Conservation (phyloP, 1,140 invertebrate species). For the Andrena cerasifolii region DNA sequence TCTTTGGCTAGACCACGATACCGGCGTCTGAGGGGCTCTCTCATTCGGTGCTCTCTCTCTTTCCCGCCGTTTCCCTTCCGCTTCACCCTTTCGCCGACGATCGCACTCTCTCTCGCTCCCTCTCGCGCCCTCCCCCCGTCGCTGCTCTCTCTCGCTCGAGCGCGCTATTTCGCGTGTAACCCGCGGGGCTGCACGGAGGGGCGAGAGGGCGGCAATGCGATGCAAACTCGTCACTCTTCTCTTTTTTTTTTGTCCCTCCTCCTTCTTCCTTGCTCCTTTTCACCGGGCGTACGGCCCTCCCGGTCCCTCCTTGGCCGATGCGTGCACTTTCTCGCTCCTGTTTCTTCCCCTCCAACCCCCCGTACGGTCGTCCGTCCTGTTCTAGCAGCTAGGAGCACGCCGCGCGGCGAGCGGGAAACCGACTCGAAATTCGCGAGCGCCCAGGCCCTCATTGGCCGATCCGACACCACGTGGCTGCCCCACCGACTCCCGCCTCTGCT, state of each 20-base stretch:
- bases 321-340: conserved; percentile 42
- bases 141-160: too few species aligned
- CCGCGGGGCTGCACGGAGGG: conserved; percentile 12
- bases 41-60: conserved; percentile 58
- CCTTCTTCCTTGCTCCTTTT: conserved; percentile 53
- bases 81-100: too few species aligned
- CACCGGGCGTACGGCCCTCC: conserved; percentile 28
- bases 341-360: not conserved
- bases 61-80: not conserved
- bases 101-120: conserved; percentile 55
- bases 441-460: conserved; percentile 57
- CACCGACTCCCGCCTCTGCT: conserved; percentile 68
- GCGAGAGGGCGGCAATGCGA: conserved; percentile 67
- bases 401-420: conserved; percentile 61
- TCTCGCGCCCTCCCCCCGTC: too few species aligned
- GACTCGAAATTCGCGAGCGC: conserved; percentile 69
- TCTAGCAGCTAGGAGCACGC: conserved; percentile 48
- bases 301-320: conserved; percentile 39
- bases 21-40: conserved; percentile 59
- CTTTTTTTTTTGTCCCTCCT: conserved; percentile 40
- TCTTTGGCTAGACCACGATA: conserved; percentile 66
- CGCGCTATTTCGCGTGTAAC: conserved; percentile 50
- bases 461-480: conserved; percentile 72
- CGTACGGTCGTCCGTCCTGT: conserved; percentile 37
- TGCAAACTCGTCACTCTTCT: conserved; percentile 78